Conservation (phyloP, 2,888 invertebrate species). For the Folsomia manolachei region DNA sequence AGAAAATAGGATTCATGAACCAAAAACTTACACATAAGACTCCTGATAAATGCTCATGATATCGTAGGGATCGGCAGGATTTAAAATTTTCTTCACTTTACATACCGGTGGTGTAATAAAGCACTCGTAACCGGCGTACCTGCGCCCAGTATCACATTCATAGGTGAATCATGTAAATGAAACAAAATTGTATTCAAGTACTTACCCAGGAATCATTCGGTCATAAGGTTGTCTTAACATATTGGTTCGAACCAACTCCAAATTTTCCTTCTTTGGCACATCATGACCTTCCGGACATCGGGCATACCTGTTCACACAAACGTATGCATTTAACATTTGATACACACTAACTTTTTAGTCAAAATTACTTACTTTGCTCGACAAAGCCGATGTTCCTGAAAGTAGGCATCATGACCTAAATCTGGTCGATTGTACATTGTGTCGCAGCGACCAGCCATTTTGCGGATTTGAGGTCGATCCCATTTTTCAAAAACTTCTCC, state of each 20-base stretch:
- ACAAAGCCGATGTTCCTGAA: slow-evolving; percentile 46
- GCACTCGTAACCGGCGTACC: slow-evolving; percentile 37
- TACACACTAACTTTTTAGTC: not conserved
- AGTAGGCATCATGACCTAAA: slow-evolving; percentile 43
- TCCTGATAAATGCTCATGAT: slow-evolving; percentile 38
- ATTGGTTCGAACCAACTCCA: slow-evolving; percentile 38
- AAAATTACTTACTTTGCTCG: slow-evolving; percentile 39
- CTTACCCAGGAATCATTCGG: slow-evolving; percentile 43
- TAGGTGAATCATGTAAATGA: no score
- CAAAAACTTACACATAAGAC: slow-evolving; percentile 27
- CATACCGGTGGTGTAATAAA: slow-evolving; percentile 45
- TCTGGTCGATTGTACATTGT: slow-evolving; percentile 44
- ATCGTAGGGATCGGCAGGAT: slow-evolving; percentile 41
- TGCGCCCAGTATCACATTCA: no score
- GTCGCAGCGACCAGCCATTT: slow-evolving; percentile 43
- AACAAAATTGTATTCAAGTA: not conserved
- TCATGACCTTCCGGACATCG: slow-evolving; percentile 33
- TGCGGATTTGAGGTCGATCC: slow-evolving; percentile 45
- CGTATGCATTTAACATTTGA: no score
- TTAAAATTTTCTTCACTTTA: slow-evolving; percentile 43
- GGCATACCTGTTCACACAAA: no score
- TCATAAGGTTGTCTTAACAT: slow-evolving; percentile 45
- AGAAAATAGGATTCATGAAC: not conserved
- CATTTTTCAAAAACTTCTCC: slow-evolving; percentile 42
- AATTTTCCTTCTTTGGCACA: slow-evolving; percentile 37